Evolutionary conservation across 1,140 invertebrate species (phyloP).

Genomic region (Daktulosphaira vitifoliae): DNA sequence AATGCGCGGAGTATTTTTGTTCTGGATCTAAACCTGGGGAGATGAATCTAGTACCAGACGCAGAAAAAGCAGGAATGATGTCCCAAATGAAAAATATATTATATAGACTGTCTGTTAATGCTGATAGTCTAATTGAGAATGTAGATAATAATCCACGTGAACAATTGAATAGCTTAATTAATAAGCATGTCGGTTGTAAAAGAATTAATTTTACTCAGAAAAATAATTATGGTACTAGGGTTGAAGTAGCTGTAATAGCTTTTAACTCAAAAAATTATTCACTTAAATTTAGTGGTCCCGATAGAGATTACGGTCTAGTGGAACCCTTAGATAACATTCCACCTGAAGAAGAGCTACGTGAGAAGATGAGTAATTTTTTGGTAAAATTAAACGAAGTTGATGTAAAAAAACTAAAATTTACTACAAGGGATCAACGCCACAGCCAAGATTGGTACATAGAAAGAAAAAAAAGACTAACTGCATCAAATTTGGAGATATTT

Average conservation of each 20-base stretch:
- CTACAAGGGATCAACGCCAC: constrained; percentile 1
- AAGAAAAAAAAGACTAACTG: not conserved
- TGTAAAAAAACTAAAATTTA: not conserved
- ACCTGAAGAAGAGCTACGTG: not conserved
- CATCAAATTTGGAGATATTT: not conserved
- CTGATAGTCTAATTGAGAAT: not conserved
- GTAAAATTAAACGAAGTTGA: not conserved
- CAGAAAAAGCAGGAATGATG: not conserved
- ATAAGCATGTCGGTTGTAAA: constrained; percentile 1
- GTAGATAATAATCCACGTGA: not conserved
- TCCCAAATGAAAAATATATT: not conserved
- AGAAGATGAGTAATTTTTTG: not conserved
- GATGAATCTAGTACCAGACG: not conserved
- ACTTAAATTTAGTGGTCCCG: not conserved
- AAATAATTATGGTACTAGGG: not conserved
- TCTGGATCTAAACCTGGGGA: not conserved
- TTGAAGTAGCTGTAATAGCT: not conserved
- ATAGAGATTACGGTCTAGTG: not conserved
- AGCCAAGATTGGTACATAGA: not conserved
- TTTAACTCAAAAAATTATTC: not conserved
- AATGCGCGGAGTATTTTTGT: not conserved
- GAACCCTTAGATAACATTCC: no score
- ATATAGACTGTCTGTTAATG: not conserved
- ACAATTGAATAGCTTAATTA: not conserved
- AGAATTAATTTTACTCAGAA: not conserved